Evolutionary conservation across 2,113 vertebrate species (phyloP).

Genomic region (Pundamilia nyererei): DNA sequence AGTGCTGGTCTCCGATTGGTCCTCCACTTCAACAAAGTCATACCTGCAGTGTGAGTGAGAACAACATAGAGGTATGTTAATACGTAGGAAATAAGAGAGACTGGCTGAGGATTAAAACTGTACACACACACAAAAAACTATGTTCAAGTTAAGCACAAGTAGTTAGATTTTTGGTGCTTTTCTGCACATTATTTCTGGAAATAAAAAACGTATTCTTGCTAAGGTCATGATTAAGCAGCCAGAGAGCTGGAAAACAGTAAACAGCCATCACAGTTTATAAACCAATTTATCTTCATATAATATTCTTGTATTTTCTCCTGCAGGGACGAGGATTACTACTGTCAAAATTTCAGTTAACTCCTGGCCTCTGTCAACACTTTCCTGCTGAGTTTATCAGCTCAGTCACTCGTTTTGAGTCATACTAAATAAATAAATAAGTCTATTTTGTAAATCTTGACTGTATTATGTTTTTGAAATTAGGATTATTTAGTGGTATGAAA

Average conservation of each 20-base stretch:
- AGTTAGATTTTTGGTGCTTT: background rate
- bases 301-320: background rate
- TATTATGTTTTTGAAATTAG: background rate
- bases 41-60: slow-evolving; percentile 72
- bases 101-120: background rate
- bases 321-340: background rate
- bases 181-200: background rate
- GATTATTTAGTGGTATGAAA: background rate
- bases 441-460: background rate
- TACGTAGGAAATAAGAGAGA: background rate
- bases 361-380: background rate
- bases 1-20: slow-evolving; percentile 84
- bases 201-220: background rate
- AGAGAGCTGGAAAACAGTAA: background rate
- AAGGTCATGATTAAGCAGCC: background rate
- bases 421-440: background rate
- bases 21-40: slow-evolving; percentile 96
- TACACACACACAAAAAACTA: background rate
- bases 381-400: background rate
- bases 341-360: background rate
- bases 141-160: background rate
- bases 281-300: background rate
- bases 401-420: background rate
- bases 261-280: background rate
- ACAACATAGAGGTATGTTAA: background rate